Evolutionary conservation across 2,113 vertebrate species (phyloP).

Genomic region (Engraulis encrasicolus): DNA sequence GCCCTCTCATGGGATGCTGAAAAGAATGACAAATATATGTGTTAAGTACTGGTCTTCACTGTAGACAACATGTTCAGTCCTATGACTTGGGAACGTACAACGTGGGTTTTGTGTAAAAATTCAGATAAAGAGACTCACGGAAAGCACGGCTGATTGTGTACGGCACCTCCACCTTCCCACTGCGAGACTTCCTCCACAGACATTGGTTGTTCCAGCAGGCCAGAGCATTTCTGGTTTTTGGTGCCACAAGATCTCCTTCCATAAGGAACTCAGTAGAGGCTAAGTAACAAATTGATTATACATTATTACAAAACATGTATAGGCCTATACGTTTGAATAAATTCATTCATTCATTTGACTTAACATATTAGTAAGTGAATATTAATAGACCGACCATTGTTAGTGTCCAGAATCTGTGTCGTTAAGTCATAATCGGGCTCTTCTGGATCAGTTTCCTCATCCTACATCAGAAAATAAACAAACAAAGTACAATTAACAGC

Average conservation of each 20-base stretch:
- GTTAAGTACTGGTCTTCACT: too few species aligned
- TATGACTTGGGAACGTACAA: too few species aligned
- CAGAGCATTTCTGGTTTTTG: slow-evolving; percentile 41
- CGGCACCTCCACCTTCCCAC: slow-evolving; percentile 41
- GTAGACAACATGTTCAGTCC: too few species aligned
- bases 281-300: background rate
- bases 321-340: background rate
- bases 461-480: too few species aligned
- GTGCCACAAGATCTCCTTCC: slow-evolving; percentile 35
- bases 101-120: too few species aligned
- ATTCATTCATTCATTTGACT: background rate
- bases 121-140: slow-evolving; percentile 27
- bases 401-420: slow-evolving; percentile 24
- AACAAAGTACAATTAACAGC: too few species aligned
- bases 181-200: slow-evolving; percentile 42
- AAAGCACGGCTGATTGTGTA: slow-evolving; percentile 32
- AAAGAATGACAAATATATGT: background rate
- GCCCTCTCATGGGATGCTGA: slow-evolving; percentile 14
- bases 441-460: too few species aligned
- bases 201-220: slow-evolving; percentile 40
- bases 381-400: slow-evolving; percentile 25
- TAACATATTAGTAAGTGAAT: background rate
- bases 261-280: slow-evolving; percentile 22
- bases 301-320: background rate
- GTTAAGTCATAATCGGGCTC: slow-evolving; percentile 27